Evolutionary conservation across 92 coral and sea anemone species (phyloP), one percentile per base, ranked within the genome.

Genomic region (Pocillopora meandrina): DNA sequence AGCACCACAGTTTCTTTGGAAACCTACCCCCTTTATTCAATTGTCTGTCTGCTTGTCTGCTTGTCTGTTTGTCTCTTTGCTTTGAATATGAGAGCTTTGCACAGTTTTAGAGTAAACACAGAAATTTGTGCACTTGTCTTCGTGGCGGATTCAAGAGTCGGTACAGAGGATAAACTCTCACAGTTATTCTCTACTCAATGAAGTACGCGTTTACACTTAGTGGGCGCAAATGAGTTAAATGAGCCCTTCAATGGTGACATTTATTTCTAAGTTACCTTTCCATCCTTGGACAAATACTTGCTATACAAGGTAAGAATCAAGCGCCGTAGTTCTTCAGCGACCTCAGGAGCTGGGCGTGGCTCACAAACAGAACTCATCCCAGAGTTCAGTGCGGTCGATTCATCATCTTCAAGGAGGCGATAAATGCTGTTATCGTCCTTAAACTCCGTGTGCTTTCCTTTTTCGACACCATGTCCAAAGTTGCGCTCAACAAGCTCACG

Each of bases 271-370:
- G 4, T 76, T 76, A 96, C 99, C 98, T 91, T 96, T 63, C 99
- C 99, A 89, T 96, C 98, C 75, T 90, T 73, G 19, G 99, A 94
- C 35, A 96, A 86, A 84, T 90, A 88, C 72, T 91, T 81, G 57
- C 82, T 81, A 75, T 96, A 96, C 70, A 96, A 86, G 36, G 76
- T 74, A 66, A 96, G 86, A 67, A 96, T 96, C 23, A 91, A 83
- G 20, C 93, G 98, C 23, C 99, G 78, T 72, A 96, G 34, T 74
- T 90, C 93, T 82, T 96, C 99, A 0, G 97, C 99, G 62, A 96
- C 93, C 66, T 96, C 92, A 13, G 95, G 95, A 2, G 98, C 99
- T 56, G 99, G 95, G 47, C 99, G 89, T 18, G 99, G 99, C 66
- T 96, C 99, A 58, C 99, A 96, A 78, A 80, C 85, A 61, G 98